Evolutionary conservation across 2,888 invertebrate species (phyloP).

Genomic region (Xanthia togata): DNA sequence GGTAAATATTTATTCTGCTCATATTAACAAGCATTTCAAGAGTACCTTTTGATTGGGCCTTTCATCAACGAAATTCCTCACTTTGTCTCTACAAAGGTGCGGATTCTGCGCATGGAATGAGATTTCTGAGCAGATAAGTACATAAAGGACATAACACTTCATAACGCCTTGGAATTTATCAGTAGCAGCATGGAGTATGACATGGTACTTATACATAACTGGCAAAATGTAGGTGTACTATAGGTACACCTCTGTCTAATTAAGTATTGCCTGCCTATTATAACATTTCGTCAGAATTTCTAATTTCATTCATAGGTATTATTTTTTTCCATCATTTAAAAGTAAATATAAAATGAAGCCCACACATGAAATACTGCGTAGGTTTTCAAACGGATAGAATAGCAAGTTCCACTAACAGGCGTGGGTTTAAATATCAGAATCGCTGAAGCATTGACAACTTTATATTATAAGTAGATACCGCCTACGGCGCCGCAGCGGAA

Average conservation of each 20-base stretch:
- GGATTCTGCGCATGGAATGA: background rate
- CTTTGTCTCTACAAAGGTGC: background rate
- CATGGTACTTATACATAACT: too few species aligned
- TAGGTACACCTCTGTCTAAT: too few species aligned
- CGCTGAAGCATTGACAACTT: constrained; percentile 18
- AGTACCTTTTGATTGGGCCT: too few species aligned
- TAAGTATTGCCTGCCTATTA: too few species aligned
- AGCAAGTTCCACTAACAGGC: constrained; percentile 1
- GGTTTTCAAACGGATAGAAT: constrained; percentile 10
- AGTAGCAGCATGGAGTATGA: too few species aligned
- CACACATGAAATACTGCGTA: background rate
- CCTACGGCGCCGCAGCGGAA: constrained; percentile 14
- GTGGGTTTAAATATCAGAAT: constrained; percentile 43
- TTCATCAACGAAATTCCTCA: background rate
- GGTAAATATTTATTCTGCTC: background rate
- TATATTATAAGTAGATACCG: constrained; percentile 1
- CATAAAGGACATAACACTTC: too few species aligned
- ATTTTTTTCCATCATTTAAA: too few species aligned
- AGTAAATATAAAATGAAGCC: constrained; percentile 1
- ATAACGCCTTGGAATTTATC: too few species aligned
- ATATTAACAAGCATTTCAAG: background rate
- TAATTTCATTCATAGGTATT: too few species aligned
- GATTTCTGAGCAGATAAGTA: background rate
- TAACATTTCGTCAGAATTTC: background rate
- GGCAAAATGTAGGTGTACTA: too few species aligned